Base-by-base conservation (phyloP, 1,140 invertebrate species). In the Bilobella aurantiaca region DNA sequence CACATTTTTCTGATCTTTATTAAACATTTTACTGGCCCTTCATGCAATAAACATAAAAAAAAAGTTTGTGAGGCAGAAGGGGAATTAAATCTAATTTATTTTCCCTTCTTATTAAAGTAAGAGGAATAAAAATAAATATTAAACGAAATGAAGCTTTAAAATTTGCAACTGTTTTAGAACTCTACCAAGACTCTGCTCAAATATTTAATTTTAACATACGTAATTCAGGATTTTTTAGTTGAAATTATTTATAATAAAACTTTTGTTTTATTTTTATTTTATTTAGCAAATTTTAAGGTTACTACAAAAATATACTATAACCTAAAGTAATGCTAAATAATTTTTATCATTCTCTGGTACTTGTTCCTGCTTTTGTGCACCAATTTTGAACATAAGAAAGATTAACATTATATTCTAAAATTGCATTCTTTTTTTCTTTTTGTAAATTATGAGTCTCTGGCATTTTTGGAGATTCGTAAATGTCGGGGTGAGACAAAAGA, bases 391-490 rank as follows among this genome's bases (percentile, higher is more conserved):
- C n/a, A n/a, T n/a, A n/a, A n/a, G n/a, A n/a, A n/a, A n/a, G n/a
- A n/a, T n/a, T n/a, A n/a, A n/a, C n/a, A n/a, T n/a, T n/a, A n/a
- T n/a, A n/a, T n/a, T n/a, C n/a, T n/a, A n/a, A n/a, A n/a, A 8
- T 23, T 53, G 12, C 5, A 5, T 12, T 18, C 3, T 53, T 53
- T 53, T 18, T 18, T 14, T 53, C 25, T 16, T 18, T 53, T 53
- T 53, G 49, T 53, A 23, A 53, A 53, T 53, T 53, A 23, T 53
- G 49, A n/a, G n/a, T n/a, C n/a, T n/a, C n/a, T n/a, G n/a, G n/a
- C n/a, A n/a, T 16, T 53, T 53, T 18, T 53, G 12, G 25, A 5
- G 5, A 53, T 53, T 14, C 25, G 14, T 23, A 12, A 16, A 23
- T 53, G 49, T 16, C 14, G 21, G 49, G 49, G 21, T 53, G 49